Evolutionary conservation across 2,797 vertebrate genomes (phyloP).

Genomic region (Lepus townsendii): DNA sequence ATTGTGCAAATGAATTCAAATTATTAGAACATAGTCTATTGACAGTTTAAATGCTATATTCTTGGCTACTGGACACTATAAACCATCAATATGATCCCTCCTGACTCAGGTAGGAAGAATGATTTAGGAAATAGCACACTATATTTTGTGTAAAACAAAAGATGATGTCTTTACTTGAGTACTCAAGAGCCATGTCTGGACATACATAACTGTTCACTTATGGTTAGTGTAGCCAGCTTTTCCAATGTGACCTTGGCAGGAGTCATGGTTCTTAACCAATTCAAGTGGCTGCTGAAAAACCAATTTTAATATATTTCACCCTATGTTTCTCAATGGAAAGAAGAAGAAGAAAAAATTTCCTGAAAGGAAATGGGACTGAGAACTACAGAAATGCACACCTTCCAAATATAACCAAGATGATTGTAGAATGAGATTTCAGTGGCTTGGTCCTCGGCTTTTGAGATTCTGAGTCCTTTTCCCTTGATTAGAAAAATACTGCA

Average conservation of each 20-base stretch:
- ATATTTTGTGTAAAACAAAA: constrained; percentile 57
- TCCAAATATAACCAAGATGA: neutral
- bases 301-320: neutral
- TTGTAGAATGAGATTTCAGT: constrained; percentile 3
- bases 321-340: neutral
- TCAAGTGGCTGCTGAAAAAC: constrained; percentile 3
- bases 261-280: neutral
- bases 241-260: neutral
- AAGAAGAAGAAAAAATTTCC: neutral
- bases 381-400: neutral
- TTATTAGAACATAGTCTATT: constrained; percentile 54
- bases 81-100: constrained; percentile 46
- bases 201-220: neutral
- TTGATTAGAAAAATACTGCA: constrained; percentile 39
- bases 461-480: neutral
- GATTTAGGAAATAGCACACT: constrained; percentile 7
- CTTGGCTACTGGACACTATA: neutral
- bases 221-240: constrained; percentile 2
- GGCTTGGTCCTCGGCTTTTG: neutral
- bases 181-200: neutral
- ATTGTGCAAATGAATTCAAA: constrained; percentile 47
- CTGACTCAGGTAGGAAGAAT: constrained; percentile 36
- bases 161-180: constrained; percentile 10
- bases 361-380: neutral
- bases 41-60: constrained; percentile 61